A percentile compares a stretch with the other conserved stretches of the same genome.
These are phyloP conservation scores for Acheta domesticus DNA, from an alignment of 2,888 invertebrate genomes.

Conservation along the genomic window DNA sequence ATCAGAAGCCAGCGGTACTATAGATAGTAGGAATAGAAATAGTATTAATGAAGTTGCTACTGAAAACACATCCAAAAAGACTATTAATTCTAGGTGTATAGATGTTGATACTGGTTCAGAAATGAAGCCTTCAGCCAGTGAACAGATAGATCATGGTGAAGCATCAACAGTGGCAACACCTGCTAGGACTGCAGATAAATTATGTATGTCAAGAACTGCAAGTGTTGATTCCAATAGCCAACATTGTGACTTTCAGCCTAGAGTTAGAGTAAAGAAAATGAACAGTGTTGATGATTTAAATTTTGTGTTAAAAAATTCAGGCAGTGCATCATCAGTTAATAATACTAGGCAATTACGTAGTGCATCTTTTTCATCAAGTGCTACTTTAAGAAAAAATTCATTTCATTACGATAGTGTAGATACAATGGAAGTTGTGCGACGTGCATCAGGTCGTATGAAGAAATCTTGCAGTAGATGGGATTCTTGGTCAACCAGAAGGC, in stretches of 20 bases:
- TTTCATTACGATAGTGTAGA: not conserved
- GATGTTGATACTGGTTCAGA: too few species aligned
- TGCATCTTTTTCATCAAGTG: slow-evolving; percentile 29
- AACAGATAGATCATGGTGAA: too few species aligned
- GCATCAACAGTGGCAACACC: too few species aligned
- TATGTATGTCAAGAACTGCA: slow-evolving; percentile 23
- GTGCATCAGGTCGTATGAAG: slow-evolving; percentile 20
- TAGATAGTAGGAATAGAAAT: not conserved
- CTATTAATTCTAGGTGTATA: not conserved
- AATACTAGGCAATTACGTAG: slow-evolving; percentile 33
- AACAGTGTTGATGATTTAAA: slow-evolving; percentile 26
- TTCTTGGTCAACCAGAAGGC: slow-evolving; percentile 28
- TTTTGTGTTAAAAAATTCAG: not conserved
- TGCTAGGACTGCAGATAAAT: not conserved
- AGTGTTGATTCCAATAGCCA: slow-evolving; percentile 28
- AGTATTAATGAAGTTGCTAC: not conserved
- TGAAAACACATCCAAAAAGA: not conserved
- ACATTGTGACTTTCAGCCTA: slow-evolving; percentile 30
- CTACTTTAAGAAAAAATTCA: slow-evolving; percentile 21
- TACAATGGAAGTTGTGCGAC: slow-evolving; percentile 24
- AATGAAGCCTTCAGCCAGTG: too few species aligned
- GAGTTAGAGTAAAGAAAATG: slow-evolving; percentile 32
- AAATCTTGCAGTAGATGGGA: slow-evolving; percentile 25
- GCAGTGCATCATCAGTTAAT: slow-evolving; percentile 21
- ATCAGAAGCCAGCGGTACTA: not conserved